Base-by-base conservation (phyloP, 2,113 vertebrate species). In the Platysteira castanea region DNA sequence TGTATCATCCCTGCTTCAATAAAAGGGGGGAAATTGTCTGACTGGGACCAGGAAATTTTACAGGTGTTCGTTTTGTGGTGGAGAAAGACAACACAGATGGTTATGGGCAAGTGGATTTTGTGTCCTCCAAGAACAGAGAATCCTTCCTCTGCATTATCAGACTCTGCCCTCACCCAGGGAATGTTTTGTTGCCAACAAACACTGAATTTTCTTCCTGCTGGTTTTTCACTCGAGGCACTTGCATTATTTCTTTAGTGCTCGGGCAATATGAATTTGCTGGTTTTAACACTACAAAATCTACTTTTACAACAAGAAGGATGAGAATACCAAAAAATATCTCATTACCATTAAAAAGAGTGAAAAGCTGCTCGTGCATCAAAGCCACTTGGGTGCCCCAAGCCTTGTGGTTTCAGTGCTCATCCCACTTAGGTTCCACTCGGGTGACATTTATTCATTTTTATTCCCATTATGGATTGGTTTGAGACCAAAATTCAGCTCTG, bases 401-500 rank as follows among this genome's bases (percentile, higher is more conserved):
- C 21, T 88, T 9, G 42, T 14, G 54, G 31, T 21, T 44, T 50
- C 60, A 35, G 11, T 1, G 19, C 15, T 41, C 21, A 69, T 27
- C 50, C 41, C 37, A 7, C 31, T 30, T 18, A 2, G 5, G 7
- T 24, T 77, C 56, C 42, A 61, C 17, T 7, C 39, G 28, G 59
- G 12, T 61, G 63, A 27, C 28, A 63, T 65, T 50, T 30, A 18
- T 41, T 75, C 19, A 6, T 68, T 84, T 88, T 80, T 67, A 10
- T 60, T 63, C 18, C 17, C 3, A 3, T 46, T 41, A 16, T 7
- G 2, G 3, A 35, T 41, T 39, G 1, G 5, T 15, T n/a, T 31
- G 44, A 74, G 49, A 49, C 47, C 44, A 76, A 37, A 49, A 70
- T 35, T 23, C 23, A 50, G 18, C 31, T 60, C 46, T 33, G 6